These are phyloP conservation scores for Acrocephalus arundinaceus DNA, from an alignment of 2,113 vertebrate species.

Conservation along the genomic window DNA sequence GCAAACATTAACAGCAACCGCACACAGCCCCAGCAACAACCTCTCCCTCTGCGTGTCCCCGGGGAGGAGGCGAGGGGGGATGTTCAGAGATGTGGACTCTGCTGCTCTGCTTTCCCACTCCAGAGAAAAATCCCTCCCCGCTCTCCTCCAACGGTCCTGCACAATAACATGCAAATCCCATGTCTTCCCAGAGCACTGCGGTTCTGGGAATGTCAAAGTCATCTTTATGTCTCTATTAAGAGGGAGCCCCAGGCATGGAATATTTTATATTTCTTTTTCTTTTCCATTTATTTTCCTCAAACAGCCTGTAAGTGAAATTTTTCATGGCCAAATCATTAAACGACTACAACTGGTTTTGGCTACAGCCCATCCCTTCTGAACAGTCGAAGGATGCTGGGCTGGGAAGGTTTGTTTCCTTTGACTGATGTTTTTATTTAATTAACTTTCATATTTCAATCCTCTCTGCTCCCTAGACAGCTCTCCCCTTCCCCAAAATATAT, in stretches of 20 bases:
- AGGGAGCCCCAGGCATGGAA: conserved; percentile 62
- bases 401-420: conserved; percentile 52
- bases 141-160: conserved; percentile 28
- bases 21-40: conserved; percentile 45
- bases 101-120: conserved; percentile 47
- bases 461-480: conserved; percentile 25
- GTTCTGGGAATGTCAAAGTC: conserved; percentile 58
- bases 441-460: conserved; percentile 45
- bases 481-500: conserved; percentile 51
- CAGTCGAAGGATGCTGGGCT: conserved; percentile 42
- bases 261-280: conserved; percentile 14
- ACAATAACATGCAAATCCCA: conserved; percentile 55
- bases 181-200: conserved; percentile 30
- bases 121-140: background rate
- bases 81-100: conserved; percentile 6
- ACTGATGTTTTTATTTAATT: conserved; percentile 54
- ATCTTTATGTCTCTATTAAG: conserved; percentile 66
- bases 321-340: conserved; percentile 59
- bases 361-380: conserved; percentile 39
- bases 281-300: conserved; percentile 60
- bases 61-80: background rate
- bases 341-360: conserved; percentile 51
- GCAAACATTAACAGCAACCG: background rate
- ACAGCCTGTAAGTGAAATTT: conserved; percentile 61
- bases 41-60: background rate